phyloP scores from a whole-genome alignment of 2,113 vertebrate genomes.

The Festucalex cinctus region DNA sequence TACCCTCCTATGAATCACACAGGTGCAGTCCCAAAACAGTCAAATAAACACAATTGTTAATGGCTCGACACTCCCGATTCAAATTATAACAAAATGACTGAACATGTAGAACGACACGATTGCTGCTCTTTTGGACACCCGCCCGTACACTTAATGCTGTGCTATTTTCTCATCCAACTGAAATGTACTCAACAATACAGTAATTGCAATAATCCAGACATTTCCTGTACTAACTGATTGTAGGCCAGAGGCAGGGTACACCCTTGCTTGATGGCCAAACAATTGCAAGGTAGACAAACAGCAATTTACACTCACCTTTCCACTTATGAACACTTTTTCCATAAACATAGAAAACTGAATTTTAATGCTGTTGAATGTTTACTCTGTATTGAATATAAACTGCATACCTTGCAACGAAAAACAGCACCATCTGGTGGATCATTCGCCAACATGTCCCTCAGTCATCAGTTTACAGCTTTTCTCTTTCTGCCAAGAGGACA shows the following conservation, averaged over 20 bases:
- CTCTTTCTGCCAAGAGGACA: not conserved
- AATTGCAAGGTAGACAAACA: not conserved
- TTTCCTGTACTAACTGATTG: not conserved
- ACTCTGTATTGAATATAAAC: conserved; percentile 1
- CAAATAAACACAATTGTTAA: not conserved
- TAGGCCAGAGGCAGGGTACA: not conserved
- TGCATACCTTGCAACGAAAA: not conserved
- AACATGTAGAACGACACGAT: not conserved
- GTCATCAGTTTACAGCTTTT: not conserved
- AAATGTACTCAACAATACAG: not conserved
- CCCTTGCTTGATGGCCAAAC: not conserved
- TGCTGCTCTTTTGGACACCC: not conserved
- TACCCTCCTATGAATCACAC: not conserved
- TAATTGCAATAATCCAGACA: not conserved
- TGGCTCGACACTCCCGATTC: not conserved
- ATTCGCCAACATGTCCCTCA: not conserved
- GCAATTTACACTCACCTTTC: not conserved
- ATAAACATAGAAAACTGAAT: not conserved
- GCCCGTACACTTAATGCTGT: too few species aligned
- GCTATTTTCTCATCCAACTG: not conserved
- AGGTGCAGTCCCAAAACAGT: not conserved
- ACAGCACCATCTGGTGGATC: not conserved
- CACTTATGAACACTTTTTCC: not conserved
- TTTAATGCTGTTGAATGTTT: not conserved
- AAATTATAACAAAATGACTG: not conserved